Evolutionary conservation across 2,888 invertebrate genomes (phyloP), one percentile per base, ranked within the genome.

Genomic region (Dicranocentrus wangi): DNA sequence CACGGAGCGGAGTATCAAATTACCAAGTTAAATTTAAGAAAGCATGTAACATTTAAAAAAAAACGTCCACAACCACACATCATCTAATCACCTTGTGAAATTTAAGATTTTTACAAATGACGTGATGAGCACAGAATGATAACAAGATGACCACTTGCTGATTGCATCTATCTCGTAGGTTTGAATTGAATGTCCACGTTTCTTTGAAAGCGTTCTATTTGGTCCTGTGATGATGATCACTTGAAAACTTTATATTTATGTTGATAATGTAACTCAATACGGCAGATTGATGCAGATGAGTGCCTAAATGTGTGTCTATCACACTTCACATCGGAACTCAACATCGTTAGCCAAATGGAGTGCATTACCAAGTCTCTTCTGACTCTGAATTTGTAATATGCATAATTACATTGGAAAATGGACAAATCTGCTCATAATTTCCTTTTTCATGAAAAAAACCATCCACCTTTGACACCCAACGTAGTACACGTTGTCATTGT

Each of bases 181-280:
- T 47, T 39, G 39, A 5, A 39, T 8, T 39, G 39, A 39, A 39
- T 39, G 13, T 55, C 1, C 19, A 25, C 8, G 7, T 55, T 2
- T 55, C 23, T 15, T 2, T 3, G 25, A 1, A 15, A 55, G 7
- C 55, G 23, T 17, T 13, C 17, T 28, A 28, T 28, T 28, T 15
- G n/a, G n/a, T 60, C 60, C 60, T 28, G n/a, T n/a, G n/a, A 60
- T 28, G 13, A 28, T 60, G 28, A 60, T 60, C 25, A 60, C 60
- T 3, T 25, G 25, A 23, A 32, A 28, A 28, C 13, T 55, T 55
- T 7, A 55, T n/a, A 55, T 23, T 23, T 25, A 55, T 25, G 21
- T 25, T 15, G 25, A 55, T 55, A 55, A 13, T 25, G 25, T 55
- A 10, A n/a, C n/a, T n/a, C n/a, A n/a, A n/a, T n/a, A n/a, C n/a